A percentile compares a stretch with the other conserved stretches of the same genome.
Conservation (phyloP, 2,113 vertebrate species). For the Anguilla rostrata region DNA sequence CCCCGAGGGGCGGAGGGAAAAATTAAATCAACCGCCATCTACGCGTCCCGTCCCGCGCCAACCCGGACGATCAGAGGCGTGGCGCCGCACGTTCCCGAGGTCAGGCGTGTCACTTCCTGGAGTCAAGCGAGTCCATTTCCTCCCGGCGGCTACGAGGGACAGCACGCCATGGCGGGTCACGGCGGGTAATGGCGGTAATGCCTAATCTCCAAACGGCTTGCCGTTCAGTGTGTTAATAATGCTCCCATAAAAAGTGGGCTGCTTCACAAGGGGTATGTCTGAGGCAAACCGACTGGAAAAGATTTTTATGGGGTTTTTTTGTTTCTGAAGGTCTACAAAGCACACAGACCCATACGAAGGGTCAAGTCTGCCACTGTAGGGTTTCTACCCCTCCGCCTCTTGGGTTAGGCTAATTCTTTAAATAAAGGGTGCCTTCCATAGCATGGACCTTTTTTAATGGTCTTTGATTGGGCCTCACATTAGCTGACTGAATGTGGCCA, state of each 20-base stretch:
- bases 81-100: not conserved
- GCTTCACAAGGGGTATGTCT: not conserved
- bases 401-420: not conserved
- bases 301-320: not conserved
- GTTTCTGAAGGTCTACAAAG: not conserved
- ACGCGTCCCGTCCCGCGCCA: not conserved
- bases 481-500: constrained; percentile 37
- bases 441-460: too few relatives aligned
- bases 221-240: not conserved
- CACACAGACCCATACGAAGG: not conserved
- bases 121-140: not conserved
- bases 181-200: not conserved
- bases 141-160: not conserved
- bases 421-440: not conserved
- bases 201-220: not conserved
- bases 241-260: not conserved
- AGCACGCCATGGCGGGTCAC: too few relatives aligned
- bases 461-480: not conserved
- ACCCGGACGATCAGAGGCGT: not conserved
- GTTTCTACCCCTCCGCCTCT: not conserved
- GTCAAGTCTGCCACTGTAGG: not conserved
- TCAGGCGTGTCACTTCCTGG: not conserved
- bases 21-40: not conserved
- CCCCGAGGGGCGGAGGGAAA: not conserved
- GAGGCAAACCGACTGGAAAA: not conserved